Conservation (phyloP, 1,140 invertebrate genomes). For the Formica exsecta region DNA sequence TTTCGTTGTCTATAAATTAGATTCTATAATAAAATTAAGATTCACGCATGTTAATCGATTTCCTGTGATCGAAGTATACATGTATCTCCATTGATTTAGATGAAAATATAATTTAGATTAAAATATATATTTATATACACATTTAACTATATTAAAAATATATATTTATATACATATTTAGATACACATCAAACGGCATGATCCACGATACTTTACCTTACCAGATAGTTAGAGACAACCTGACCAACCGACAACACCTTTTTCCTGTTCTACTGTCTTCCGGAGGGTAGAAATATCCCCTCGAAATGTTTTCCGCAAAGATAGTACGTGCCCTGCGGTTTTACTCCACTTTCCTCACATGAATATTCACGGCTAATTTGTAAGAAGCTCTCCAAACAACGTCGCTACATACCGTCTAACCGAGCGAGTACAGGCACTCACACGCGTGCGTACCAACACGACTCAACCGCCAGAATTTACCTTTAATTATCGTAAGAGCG, state of each 20-base stretch:
- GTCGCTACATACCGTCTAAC: conserved; percentile 58
- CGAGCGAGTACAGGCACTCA: conserved; percentile 40
- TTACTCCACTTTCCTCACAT: conserved; percentile 69
- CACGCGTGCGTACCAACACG: conserved; percentile 63
- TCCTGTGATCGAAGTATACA: not conserved
- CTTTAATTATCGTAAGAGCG: conserved; percentile 84
- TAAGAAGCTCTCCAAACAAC: conserved; percentile 84
- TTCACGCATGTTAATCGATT: not conserved
- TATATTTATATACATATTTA: not conserved
- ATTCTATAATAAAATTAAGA: conserved; percentile 10
- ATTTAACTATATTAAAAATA: no score
- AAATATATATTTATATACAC: not conserved
- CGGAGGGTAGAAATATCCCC: conserved; percentile 33
- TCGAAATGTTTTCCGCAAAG: conserved; percentile 61
- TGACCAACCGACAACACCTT: conserved; percentile 43
- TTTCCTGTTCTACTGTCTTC: conserved; percentile 1
- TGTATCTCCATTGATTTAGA: not conserved
- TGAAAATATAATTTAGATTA: not conserved
- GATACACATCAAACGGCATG: no score
- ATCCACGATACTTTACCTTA: not conserved
- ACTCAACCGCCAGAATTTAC: conserved; percentile 82
- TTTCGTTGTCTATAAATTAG: not conserved
- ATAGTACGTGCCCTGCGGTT: conserved; percentile 58
- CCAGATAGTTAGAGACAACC: conserved; percentile 30
- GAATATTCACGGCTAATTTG: conserved; percentile 86